Percentiles rank a stretch among this genome's conserved stretches.
These are phyloP conservation scores for Gnathonemus echidnorhynchus DNA, from an alignment of 2,113 vertebrate species.

Conservation along the genomic window DNA sequence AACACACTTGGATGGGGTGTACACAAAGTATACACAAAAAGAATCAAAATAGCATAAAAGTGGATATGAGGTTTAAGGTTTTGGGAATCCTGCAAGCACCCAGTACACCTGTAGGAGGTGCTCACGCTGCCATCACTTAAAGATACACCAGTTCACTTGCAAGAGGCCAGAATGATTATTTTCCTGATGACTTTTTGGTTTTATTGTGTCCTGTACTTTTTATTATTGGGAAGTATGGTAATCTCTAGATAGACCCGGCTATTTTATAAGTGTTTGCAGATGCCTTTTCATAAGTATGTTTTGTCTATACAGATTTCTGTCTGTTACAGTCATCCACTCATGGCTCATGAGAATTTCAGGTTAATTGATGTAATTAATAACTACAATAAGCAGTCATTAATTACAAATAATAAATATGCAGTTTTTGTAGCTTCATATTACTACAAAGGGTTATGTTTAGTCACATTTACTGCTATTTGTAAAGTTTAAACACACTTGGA, in stretches of 20 bases:
- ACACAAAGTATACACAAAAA: background rate
- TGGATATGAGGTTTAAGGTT: too few relatives aligned
- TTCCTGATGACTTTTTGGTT: background rate
- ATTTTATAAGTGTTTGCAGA: background rate
- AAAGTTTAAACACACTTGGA: background rate
- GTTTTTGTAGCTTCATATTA: background rate
- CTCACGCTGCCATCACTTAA: background rate
- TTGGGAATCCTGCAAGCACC: background rate
- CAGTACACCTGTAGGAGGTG: background rate
- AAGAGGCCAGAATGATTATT: background rate
- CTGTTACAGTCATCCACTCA: background rate
- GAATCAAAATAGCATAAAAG: background rate
- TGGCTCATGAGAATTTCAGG: background rate
- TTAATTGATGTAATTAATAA: background rate
- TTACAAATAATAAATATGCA: too few relatives aligned
- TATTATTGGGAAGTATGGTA: background rate
- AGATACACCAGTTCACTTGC: background rate
- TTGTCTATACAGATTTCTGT: background rate
- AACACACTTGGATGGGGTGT: background rate
- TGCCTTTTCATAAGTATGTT: background rate
- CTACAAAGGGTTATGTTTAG: background rate
- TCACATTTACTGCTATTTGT: background rate
- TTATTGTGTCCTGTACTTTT: background rate
- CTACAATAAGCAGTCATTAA: background rate
- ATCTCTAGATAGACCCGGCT: background rate